phyloP scores from a whole-genome alignment of 2,113 vertebrate genomes.

The Cygnus atratus region DNA sequence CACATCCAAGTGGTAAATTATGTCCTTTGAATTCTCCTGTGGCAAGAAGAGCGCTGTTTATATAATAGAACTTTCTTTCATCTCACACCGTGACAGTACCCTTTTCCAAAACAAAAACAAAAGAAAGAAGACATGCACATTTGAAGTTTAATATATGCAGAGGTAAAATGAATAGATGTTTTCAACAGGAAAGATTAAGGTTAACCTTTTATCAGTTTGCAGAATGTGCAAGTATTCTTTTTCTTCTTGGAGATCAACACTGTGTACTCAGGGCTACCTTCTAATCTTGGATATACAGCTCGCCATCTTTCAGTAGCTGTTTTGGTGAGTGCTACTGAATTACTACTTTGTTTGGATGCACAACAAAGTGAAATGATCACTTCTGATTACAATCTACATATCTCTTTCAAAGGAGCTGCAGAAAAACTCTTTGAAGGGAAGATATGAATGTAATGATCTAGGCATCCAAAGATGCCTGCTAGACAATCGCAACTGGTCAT shows the following conservation, averaged over 20 bases:
- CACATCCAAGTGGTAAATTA: not conserved
- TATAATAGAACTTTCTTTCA: not conserved
- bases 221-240: not conserved
- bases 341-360: not conserved
- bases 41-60: not conserved
- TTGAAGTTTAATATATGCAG: not conserved
- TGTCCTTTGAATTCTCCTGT: not conserved
- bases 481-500: not conserved
- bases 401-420: not conserved
- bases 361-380: not conserved
- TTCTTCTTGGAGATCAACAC: slow-evolving; percentile 13
- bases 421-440: not conserved
- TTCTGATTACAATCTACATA: not conserved
- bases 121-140: not conserved
- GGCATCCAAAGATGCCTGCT: not conserved
- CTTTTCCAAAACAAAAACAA: not conserved
- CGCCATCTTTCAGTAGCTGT: not conserved
- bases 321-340: not conserved
- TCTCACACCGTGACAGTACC: not conserved
- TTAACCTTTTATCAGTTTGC: not conserved
- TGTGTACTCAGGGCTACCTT: not conserved
- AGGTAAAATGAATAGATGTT: not conserved
- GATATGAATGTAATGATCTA: not conserved
- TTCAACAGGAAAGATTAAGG: not conserved
- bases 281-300: not conserved